Conservation (phyloP, 2,113 vertebrate species). For the Hypocryptadius cinnamomeus region DNA sequence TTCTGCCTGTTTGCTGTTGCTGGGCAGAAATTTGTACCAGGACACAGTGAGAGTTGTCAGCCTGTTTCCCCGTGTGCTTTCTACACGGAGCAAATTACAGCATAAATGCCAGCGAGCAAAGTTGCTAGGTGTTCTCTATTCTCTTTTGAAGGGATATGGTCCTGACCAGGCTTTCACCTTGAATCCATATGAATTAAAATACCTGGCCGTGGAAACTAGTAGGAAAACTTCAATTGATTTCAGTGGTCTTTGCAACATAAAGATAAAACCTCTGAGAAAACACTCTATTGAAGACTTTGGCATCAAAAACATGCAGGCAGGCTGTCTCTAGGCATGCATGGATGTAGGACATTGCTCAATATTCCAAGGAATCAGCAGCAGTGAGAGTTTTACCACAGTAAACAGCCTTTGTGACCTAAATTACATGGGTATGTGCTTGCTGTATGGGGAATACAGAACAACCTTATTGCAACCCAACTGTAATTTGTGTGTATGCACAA, state of each 20-base stretch:
- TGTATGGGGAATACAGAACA: background rate
- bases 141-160: background rate
- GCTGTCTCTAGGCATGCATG: rapidly evolving
- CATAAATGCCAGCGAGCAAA: background rate
- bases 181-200: background rate
- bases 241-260: background rate
- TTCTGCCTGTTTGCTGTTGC: background rate
- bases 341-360: background rate
- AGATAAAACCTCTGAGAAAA: background rate
- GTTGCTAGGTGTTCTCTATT: background rate
- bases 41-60: background rate
- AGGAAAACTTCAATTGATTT: background rate
- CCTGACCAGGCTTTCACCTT: background rate
- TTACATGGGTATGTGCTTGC: background rate
- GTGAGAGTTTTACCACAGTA: background rate
- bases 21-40: no score
- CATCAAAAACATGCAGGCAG: rapidly evolving
- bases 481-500: background rate
- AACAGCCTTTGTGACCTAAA: background rate
- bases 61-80: background rate
- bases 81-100: background rate
- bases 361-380: background rate
- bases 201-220: background rate
- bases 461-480: background rate
- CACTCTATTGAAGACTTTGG: rapidly evolving